Percentiles rank a stretch among this genome's conserved stretches.
These are phyloP conservation scores for Tetraneura akinire DNA, from an alignment of 1,140 invertebrate genomes.

Conservation along the genomic window DNA sequence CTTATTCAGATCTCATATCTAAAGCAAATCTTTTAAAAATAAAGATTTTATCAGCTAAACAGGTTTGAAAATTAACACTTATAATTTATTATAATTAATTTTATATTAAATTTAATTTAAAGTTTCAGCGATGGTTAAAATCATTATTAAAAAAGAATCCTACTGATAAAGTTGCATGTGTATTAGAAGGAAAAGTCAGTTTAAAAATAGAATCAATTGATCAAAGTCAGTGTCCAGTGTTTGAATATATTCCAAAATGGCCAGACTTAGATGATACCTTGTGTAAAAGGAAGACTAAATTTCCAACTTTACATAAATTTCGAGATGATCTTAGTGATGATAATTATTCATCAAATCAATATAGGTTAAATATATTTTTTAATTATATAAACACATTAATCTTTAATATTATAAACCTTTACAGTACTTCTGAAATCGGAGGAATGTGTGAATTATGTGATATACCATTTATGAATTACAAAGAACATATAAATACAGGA, in stretches of 20 bases:
- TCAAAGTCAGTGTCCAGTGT: conserved; percentile 32
- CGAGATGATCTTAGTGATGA: not conserved
- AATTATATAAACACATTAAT: too few relatives aligned
- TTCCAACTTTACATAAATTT: not conserved
- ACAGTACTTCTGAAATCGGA: conserved; percentile 44
- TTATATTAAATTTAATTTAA: not conserved
- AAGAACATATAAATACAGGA: conserved; percentile 45
- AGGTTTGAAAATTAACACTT: not conserved
- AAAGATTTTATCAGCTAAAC: conserved; percentile 35
- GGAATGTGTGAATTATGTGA: conserved; percentile 47
- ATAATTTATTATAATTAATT: not conserved
- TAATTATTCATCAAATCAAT: conserved; percentile 39
- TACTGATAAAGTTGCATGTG: conserved; percentile 33
- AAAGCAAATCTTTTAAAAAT: conserved; percentile 37
- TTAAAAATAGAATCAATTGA: conserved; percentile 48
- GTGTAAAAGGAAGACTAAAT: conserved; percentile 27
- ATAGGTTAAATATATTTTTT: conserved; percentile 15
- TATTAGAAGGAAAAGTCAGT: conserved; percentile 37
- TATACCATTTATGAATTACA: conserved; percentile 47
- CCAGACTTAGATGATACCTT: conserved; percentile 36
- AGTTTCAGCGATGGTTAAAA: conserved; percentile 43
- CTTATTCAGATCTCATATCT: conserved; percentile 31
- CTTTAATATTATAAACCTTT: not conserved
- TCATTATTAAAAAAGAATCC: conserved; percentile 37
- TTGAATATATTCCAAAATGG: conserved; percentile 46